Conservation (phyloP, 2,888 invertebrate species). For the Limnephilus auricula region DNA sequence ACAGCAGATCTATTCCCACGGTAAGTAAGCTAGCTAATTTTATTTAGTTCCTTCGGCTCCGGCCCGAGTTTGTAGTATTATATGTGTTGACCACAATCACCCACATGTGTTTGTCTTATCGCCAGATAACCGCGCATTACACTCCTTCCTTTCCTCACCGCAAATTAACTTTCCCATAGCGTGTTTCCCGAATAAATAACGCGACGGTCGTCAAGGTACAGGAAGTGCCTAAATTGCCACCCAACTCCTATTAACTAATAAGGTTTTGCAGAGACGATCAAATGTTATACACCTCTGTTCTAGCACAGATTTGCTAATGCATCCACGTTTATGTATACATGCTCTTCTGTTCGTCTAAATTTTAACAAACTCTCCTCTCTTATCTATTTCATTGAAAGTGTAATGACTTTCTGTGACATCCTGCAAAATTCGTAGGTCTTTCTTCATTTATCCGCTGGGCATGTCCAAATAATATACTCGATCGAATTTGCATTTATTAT, state of each 20-base stretch:
- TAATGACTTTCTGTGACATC: background rate
- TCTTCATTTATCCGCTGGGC: no score
- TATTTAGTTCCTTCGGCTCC: background rate
- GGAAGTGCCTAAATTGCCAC: conserved; percentile 20
- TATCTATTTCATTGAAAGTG: background rate
- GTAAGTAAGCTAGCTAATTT: background rate
- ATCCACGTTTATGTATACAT: background rate
- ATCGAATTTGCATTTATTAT: no score
- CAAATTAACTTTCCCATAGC: conserved; percentile 48
- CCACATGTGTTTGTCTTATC: conserved; percentile 48
- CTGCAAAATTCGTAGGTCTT: background rate
- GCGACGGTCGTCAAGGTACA: background rate
- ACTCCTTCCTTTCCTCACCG: conserved; percentile 42
- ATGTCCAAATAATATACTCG: no score
- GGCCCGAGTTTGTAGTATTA: background rate
- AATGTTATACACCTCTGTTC: background rate
- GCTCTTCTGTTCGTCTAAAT: background rate
- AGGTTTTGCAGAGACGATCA: background rate
- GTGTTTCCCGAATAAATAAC: background rate
- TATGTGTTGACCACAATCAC: conserved; percentile 37
- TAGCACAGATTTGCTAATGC: background rate
- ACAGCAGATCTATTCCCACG: conserved; percentile 9
- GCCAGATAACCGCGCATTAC: conserved; percentile 33
- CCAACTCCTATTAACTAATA: background rate
- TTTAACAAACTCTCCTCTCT: background rate